phyloP scores from a whole-genome alignment of 2,113 vertebrate species.

The Rafetus swinhoei region DNA sequence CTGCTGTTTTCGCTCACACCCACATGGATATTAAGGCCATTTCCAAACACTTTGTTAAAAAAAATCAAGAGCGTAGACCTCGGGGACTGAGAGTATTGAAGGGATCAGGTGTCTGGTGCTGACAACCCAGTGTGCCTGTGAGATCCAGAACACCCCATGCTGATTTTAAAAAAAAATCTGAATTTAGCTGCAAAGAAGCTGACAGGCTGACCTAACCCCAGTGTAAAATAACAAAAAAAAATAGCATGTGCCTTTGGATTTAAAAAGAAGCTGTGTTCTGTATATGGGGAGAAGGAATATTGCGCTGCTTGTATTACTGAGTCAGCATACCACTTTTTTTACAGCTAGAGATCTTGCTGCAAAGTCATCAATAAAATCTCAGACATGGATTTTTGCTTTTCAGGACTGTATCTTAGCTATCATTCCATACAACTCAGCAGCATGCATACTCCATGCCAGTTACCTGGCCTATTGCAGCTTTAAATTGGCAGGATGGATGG shows the following conservation, averaged over 20 bases:
- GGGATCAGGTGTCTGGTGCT: background rate
- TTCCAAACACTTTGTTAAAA: background rate
- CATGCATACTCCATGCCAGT: fast-evolving
- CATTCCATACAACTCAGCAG: slow-evolving; percentile 13
- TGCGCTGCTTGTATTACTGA: background rate
- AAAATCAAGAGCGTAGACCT: background rate
- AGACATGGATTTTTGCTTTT: fast-evolving
- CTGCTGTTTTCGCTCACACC: background rate
- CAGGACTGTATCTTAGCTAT: fast-evolving
- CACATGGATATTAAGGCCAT: background rate
- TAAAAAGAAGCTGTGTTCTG: background rate
- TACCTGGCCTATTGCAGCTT: background rate
- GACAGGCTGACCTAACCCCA: background rate
- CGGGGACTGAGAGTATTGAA: background rate
- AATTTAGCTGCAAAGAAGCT: background rate
- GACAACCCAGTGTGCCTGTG: background rate
- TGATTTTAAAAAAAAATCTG: background rate
- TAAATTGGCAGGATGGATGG: background rate
- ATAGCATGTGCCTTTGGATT: background rate
- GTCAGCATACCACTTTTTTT: background rate
- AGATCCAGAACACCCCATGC: background rate
- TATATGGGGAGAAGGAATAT: background rate
- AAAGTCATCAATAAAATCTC: background rate
- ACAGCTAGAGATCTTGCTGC: slow-evolving; percentile 5
- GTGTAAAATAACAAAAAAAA: background rate